phyloP scores from a whole-genome alignment of 2,888 invertebrate species.

The Conus canariensis region DNA sequence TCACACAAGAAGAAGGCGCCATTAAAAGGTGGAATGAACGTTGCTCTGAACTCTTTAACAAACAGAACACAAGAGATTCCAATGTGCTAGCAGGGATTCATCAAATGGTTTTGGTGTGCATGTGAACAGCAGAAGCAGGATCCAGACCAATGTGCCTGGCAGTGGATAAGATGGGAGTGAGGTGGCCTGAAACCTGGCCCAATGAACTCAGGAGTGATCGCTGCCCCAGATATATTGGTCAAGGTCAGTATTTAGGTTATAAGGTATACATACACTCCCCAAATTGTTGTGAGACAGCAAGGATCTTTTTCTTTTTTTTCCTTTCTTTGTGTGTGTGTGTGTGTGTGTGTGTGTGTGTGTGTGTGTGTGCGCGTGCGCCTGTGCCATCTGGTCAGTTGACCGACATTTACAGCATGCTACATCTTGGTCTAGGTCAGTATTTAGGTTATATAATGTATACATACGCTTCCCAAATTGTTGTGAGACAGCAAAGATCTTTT shows the following conservation, averaged over 20 bases:
- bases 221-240: conserved; percentile 25
- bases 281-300: not conserved
- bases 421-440: conserved; percentile 31
- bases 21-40: too few relatives aligned
- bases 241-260: conserved; percentile 27
- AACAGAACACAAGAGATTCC: too few relatives aligned
- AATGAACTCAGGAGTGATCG: conserved; percentile 2
- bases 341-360: not conserved
- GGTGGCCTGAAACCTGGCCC: conserved; percentile 32
- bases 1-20: too few relatives aligned
- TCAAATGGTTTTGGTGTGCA: too few relatives aligned
- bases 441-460: not conserved
- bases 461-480: not conserved
- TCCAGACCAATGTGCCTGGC: conserved; percentile 9
- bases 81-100: too few relatives aligned
- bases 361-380: not conserved
- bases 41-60: too few relatives aligned
- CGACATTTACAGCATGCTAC: too few relatives aligned
- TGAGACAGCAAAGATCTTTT: not conserved
- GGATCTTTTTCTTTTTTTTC: too few relatives aligned
- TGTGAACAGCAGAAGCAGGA: not conserved
- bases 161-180: not conserved
- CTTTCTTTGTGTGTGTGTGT: not conserved
- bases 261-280: too few relatives aligned
- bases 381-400: too few relatives aligned